A percentile compares a stretch with the other conserved stretches of the same genome.
These are phyloP conservation scores for Penelope pileata DNA, from an alignment of 2,113 vertebrate genomes.

Conservation along the genomic window DNA sequence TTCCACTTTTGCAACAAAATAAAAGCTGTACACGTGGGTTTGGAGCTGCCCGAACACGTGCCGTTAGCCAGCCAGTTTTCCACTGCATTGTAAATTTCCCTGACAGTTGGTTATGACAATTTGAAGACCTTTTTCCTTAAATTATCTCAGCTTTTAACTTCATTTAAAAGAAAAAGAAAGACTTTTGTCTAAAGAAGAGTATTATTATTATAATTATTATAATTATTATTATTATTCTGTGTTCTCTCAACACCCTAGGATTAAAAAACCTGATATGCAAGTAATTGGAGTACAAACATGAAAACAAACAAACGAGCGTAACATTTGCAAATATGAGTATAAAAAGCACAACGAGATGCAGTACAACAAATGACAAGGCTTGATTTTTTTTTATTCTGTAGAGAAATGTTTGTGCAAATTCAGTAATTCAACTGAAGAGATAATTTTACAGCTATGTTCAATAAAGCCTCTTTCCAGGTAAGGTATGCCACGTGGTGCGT, in stretches of 20 bases:
- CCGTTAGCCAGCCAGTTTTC: slow-evolving; percentile 91
- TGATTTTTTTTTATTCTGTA: slow-evolving; percentile 81
- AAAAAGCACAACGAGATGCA: slow-evolving; percentile 90
- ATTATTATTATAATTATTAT: slow-evolving; percentile 66
- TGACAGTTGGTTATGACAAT: slow-evolving; percentile 89
- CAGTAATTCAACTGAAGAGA: slow-evolving; percentile 84
- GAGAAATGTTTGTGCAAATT: slow-evolving; percentile 85
- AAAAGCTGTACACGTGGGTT: slow-evolving; percentile 90
- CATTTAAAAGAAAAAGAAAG: slow-evolving; percentile 65
- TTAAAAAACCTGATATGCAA: slow-evolving; percentile 87
- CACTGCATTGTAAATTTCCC: slow-evolving; percentile 90
- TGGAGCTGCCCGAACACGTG: slow-evolving; percentile 88
- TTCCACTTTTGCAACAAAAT: slow-evolving; percentile 89
- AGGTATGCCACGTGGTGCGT: slow-evolving; percentile 77
- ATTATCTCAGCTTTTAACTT: slow-evolving; percentile 89
- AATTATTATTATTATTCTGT: slow-evolving; percentile 67
- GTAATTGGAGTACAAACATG: slow-evolving; percentile 88
- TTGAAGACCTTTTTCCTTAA: slow-evolving; percentile 88
- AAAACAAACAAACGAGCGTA: slow-evolving; percentile 78
- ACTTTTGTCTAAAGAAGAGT: slow-evolving; percentile 81
- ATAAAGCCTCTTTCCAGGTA: slow-evolving; percentile 92
- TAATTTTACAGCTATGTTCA: slow-evolving; percentile 90
- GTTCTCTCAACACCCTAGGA: slow-evolving; percentile 77
- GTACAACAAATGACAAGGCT: slow-evolving; percentile 80
- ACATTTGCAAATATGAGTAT: slow-evolving; percentile 87